Evolutionary conservation across 2,797 vertebrate genomes (phyloP).

Genomic region (Lagocephalus sceleratus): DNA sequence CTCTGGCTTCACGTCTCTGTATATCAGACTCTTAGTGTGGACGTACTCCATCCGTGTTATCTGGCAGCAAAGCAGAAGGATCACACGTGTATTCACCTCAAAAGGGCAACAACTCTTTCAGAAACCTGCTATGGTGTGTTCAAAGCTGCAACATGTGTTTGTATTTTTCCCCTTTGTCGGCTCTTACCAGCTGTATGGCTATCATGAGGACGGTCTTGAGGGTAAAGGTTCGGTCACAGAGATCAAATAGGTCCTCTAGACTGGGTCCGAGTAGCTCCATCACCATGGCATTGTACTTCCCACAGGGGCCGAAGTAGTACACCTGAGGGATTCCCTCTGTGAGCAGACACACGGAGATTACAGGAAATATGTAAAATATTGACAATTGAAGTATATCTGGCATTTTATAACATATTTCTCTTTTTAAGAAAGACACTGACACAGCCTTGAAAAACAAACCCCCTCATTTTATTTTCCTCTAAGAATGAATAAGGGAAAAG

Average conservation of each 20-base stretch:
- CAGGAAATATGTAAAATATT: not conserved
- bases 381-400: not conserved
- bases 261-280: conserved; percentile 96
- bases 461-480: conserved; percentile 2
- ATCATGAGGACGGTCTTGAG: conserved; percentile 99
- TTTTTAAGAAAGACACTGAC: too few relatives aligned
- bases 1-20: conserved; percentile 97
- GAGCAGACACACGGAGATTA: conserved; percentile 27
- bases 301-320: conserved; percentile 97
- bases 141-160: too few relatives aligned
- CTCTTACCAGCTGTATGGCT: conserved; percentile 94
- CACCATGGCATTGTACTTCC: conserved; percentile 99
- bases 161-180: not conserved
- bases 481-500: conserved; percentile 18
- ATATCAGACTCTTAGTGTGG: conserved; percentile 97
- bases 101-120: not conserved
- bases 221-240: conserved; percentile 96
- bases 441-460: conserved; percentile 25
- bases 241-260: conserved; percentile 97
- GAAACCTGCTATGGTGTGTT: not conserved
- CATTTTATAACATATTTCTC: too few relatives aligned
- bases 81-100: not conserved
- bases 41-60: conserved; percentile 98
- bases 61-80: conserved; percentile 56
- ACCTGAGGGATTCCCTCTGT: conserved; percentile 99